Conservation (phyloP, 2,797 vertebrate species). For the Sorex maritimensis region DNA sequence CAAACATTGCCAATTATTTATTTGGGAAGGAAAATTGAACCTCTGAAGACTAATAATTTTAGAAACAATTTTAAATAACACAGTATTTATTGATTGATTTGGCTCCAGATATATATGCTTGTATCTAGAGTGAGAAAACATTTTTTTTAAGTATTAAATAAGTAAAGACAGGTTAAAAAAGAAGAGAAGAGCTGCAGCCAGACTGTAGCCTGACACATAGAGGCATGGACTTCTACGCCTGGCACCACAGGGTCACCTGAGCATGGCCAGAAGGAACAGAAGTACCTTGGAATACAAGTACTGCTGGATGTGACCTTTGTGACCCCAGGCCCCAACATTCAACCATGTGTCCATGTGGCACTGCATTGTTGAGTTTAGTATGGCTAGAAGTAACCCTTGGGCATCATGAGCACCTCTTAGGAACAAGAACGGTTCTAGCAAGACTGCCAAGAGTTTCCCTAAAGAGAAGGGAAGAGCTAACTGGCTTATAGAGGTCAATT, state of each 20-base stretch:
- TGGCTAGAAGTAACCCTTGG: no score
- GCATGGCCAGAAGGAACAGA: no score
- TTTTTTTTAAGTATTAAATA: slow-evolving; percentile 12
- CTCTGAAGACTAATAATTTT: slow-evolving; percentile 20
- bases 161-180: background rate
- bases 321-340: no score
- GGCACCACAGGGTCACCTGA: no score
- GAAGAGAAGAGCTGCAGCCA: no score
- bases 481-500: background rate
- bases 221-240: no score
- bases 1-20: background rate
- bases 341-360: background rate
- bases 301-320: no score
- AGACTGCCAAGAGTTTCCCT: no score
- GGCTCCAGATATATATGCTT: slow-evolving; percentile 24
- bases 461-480: background rate
- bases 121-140: slow-evolving; percentile 19
- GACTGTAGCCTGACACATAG: no score
- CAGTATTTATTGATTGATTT: background rate
- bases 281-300: no score
- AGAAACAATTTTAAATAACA: slow-evolving; percentile 26
- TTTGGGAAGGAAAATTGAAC: background rate
- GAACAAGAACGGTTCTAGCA: background rate
- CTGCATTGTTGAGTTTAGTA: no score
- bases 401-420: no score